Conservation (phyloP, 53 echinoderm and acorn worm species). For the Mesocentrotus franciscanus region DNA sequence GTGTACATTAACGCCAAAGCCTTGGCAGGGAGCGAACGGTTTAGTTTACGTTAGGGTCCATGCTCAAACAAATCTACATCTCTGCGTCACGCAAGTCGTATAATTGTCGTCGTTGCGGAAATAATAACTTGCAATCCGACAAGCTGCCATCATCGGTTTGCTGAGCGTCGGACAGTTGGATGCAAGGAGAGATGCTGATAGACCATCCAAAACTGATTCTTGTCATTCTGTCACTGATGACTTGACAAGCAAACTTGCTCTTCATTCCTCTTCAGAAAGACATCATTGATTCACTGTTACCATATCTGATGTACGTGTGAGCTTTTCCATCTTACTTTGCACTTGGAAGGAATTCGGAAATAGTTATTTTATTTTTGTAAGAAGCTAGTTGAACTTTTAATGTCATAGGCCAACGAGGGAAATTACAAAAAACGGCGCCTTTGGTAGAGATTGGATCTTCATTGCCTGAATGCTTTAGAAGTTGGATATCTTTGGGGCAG, state of each 20-base stretch:
- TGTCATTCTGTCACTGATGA: not conserved
- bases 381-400: not conserved
- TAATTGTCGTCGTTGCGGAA: conserved; percentile 22
- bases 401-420: not conserved
- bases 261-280: not conserved
- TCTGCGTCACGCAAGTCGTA: conserved; percentile 29
- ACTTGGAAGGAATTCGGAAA: not conserved
- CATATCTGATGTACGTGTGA: not conserved
- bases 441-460: not conserved
- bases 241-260: not conserved
- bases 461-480: not conserved
- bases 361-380: not conserved
- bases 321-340: not conserved
- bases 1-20: not conserved
- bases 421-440: not conserved
- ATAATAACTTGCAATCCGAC: not conserved
- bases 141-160: not conserved
- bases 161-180: not conserved
- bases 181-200: not conserved
- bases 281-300: not conserved
- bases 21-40: not conserved
- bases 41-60: not conserved
- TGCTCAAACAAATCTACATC: conserved; percentile 15
- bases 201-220: not conserved
- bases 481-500: not conserved